Evolutionary conservation across 2,113 vertebrate species (phyloP), one percentile per base, ranked within the genome.

Genomic region (Lepus americanus): DNA sequence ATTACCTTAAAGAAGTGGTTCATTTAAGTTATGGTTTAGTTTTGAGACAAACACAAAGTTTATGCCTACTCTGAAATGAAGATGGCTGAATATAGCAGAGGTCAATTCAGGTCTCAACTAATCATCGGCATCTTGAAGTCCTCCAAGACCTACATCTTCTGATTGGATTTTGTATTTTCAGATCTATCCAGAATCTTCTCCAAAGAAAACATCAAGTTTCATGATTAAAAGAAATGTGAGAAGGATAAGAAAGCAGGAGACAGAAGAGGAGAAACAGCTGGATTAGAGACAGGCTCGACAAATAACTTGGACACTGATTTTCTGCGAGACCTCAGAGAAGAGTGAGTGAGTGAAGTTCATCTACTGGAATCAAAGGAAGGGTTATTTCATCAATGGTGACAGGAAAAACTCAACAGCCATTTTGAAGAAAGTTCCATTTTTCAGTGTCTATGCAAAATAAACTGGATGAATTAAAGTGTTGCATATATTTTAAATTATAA

Each of bases 121-220:
- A 6, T 14, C 10, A 44, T 49, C 22, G 70, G 36, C 27, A 59
- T 76, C 29, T 59, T 17, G 8, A 55, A 86, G 20, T 90, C 33
- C 36, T 49, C 17, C 2, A 66, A 87, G 10, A 67, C 9, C 11
- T 76, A 25, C 17, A 63, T 31, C 93, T 81, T 51, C 73, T 63
- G 73, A 55, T 67, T 82, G 23, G 36, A 72, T 55, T 91, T 87
- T 73, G 13, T n/a, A 61, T 83, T 94, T 79, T 72, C 44, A 85
- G 27, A 22, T 25, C 59, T 92, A 83, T 36, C 59, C 36, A 49
- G 63, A 87, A 87, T 92, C 22, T 95, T 88, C 53, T 83, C 61
- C 33, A 84, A 84, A 78, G 51, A 74, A 33, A 78, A 92, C 29
- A 49, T 83, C 31, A 74, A 74, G 16, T 76, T 95, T 76, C 29